Evolutionary conservation across 1,140 invertebrate species (phyloP).

Genomic region (Drosophila kikkawai): DNA sequence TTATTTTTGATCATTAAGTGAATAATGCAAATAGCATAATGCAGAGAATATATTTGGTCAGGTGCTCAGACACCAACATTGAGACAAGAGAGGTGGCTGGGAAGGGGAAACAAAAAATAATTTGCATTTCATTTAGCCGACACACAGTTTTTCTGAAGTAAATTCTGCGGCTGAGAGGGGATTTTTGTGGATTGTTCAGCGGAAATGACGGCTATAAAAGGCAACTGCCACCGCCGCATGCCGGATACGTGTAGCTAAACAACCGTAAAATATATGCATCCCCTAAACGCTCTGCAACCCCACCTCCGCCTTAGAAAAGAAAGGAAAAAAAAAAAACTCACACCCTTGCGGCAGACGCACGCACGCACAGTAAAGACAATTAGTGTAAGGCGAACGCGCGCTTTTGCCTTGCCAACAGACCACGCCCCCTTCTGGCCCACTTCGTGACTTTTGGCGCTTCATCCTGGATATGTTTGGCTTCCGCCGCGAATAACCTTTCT

Average conservation of each 20-base stretch:
- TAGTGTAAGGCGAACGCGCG: conserved; percentile 70
- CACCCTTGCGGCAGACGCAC: conserved; percentile 46
- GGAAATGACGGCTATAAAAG: conserved; percentile 71
- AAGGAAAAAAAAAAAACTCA: conserved; percentile 2
- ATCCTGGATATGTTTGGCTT: conserved; percentile 65
- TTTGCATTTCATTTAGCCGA: conserved; percentile 65
- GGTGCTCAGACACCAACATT: conserved; percentile 40
- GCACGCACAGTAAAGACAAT: conserved; percentile 74
- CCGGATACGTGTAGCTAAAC: conserved; percentile 73
- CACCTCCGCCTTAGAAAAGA: conserved; percentile 8
- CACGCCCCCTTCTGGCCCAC: conserved; percentile 21
- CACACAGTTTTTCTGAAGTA: conserved; percentile 50
- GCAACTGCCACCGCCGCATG: conserved; percentile 75
- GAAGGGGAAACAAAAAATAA: conserved; percentile 40
- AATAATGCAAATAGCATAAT: conserved; percentile 51
- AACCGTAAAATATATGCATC: conserved; percentile 79
- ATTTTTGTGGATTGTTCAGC: conserved; percentile 40
- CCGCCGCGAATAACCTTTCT: conserved; percentile 13
- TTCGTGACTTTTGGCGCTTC: conserved; percentile 76
- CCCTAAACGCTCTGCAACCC: conserved; percentile 12
- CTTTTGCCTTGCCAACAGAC: conserved; percentile 23
- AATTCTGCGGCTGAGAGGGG: conserved; percentile 47
- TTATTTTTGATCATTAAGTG: conserved; percentile 75
- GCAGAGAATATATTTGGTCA: conserved; percentile 51
- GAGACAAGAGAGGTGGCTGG: background rate